Base-by-base conservation (phyloP, 2,113 vertebrate species). In the Archocentrus centrarchus region DNA sequence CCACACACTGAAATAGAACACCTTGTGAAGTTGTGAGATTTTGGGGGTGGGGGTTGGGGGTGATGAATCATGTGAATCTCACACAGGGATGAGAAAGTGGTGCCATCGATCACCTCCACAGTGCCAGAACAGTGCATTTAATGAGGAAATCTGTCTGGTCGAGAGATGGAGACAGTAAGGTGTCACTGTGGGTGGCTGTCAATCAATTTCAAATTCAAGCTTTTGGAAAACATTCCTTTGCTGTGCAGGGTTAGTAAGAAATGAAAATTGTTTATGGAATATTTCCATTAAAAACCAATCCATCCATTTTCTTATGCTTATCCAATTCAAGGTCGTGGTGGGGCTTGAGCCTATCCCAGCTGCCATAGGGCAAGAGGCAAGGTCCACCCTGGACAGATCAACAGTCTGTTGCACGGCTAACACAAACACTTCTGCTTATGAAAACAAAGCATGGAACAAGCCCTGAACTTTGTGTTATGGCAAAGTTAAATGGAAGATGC, bases 61-160 rank as follows among this genome's bases (percentile, higher is more conserved):
- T 82, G 76, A 89, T 90, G 70, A 91, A 91, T 92, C 84, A 6
- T 18, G 66, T 78, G 63, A 64, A 70, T 47, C 18, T 57, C 70
- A 58, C 41, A 32, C 6, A n/a, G 64, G 80, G 70, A 88, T 66
- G 86, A 64, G 80, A 27, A 73, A 32, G 55, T 20, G 2, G n/a
- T 4, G 59, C 22, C 75, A 89, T 91, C 68, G 64, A 91, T 92
- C 88, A 87, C 44, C 84, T 79, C 76, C 27, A 68, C 84, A 64
- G 70, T 86, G 84, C 84, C 87, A 82, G 55, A 57, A 79, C 55
- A 4, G 57, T 17, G 18, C 59, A 68, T 83, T 75, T 91, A 90
- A 93, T 90, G 91, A 90, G 88, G 68, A 86, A 82, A 90, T 82
- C 78, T 63, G 79, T 32, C 55, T 55, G 80, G 90, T 86, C 59